Percentiles rank a stretch among this genome's conserved stretches.
Conservation (phyloP, 2,797 vertebrate genomes). For the Molothrus ater region DNA sequence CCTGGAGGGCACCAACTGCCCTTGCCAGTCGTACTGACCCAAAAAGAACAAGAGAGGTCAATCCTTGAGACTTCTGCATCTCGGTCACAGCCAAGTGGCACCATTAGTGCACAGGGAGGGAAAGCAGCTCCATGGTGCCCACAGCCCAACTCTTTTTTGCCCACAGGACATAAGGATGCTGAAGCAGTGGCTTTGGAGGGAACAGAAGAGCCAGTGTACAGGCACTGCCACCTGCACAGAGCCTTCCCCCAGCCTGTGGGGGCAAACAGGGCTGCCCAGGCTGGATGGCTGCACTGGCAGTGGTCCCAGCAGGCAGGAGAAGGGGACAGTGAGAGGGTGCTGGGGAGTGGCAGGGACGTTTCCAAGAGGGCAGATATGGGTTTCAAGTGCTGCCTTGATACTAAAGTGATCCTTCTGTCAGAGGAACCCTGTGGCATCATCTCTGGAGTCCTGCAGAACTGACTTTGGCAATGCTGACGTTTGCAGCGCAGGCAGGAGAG, state of each 20-base stretch:
- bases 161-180: not conserved
- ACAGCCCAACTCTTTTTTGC: not conserved
- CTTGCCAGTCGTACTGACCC: constrained; percentile 72
- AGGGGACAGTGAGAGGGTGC: not conserved
- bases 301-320: not conserved
- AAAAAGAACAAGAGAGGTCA: not conserved
- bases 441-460: not conserved
- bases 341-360: not conserved
- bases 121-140: not conserved
- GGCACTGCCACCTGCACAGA: not conserved
- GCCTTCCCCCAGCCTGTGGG: not conserved
- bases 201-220: not conserved
- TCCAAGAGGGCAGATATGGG: not conserved
- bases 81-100: not conserved
- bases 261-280: not conserved
- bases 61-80: not conserved
- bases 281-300: not conserved
- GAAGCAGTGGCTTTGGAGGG: not conserved
- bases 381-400: not conserved
- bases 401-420: not conserved
- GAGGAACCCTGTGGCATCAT: not conserved
- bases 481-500: not conserved
- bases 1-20: constrained; percentile 58
- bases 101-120: not conserved
- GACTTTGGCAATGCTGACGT: not conserved